phyloP scores from a whole-genome alignment of 2,113 vertebrate genomes.

The Malurus cyaneus region DNA sequence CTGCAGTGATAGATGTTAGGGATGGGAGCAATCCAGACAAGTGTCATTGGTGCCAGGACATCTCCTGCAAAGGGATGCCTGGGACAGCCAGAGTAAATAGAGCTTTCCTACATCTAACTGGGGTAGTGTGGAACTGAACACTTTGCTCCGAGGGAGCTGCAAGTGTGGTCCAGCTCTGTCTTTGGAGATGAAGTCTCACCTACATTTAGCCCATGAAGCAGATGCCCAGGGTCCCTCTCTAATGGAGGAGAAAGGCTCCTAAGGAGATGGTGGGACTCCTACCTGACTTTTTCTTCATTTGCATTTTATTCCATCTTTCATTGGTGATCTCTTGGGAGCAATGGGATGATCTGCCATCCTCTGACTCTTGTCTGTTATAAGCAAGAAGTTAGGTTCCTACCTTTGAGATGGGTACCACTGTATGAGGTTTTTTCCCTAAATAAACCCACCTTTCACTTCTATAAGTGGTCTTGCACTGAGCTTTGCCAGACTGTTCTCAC shows the following conservation, averaged over 20 bases:
- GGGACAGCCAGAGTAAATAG: not conserved
- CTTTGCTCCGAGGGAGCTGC: rapidly evolving
- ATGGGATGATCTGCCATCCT: not conserved
- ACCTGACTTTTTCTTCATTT: not conserved
- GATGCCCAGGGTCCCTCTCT: not conserved
- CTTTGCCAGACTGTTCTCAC: not conserved
- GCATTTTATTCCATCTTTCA: not conserved
- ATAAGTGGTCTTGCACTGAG: not conserved
- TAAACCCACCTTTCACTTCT: not conserved
- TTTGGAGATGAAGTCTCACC: not conserved
- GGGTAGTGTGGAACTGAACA: not conserved
- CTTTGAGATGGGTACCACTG: not conserved
- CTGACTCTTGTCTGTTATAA: rapidly evolving
- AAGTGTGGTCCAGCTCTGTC: not conserved
- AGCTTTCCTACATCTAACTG: not conserved
- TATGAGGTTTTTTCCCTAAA: not conserved
- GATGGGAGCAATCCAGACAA: not conserved
- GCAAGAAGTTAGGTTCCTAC: not conserved
- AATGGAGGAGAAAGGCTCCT: not conserved
- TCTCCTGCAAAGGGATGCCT: not conserved
- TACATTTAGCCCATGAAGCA: not conserved
- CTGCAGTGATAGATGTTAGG: not conserved
- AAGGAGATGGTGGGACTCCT: not conserved
- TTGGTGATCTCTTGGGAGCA: not conserved
- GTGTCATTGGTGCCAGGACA: not conserved